A percentile compares a stretch with the other conserved stretches of the same genome.
These are phyloP conservation scores for Siphamia tubifer DNA, from an alignment of 2,113 vertebrate genomes.

Conservation along the genomic window DNA sequence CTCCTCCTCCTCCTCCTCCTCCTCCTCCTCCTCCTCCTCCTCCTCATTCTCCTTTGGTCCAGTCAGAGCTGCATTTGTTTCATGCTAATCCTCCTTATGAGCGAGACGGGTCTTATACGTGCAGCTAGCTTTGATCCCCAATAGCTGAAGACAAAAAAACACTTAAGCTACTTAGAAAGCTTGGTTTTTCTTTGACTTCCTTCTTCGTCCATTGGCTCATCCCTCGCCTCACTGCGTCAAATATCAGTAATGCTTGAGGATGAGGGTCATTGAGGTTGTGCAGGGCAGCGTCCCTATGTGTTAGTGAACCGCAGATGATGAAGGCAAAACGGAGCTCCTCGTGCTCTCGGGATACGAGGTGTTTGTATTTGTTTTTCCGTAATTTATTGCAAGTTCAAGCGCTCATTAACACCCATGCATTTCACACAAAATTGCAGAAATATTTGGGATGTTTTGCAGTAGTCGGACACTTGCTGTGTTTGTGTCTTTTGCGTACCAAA, in stretches of 20 bases:
- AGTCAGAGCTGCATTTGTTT: conserved; percentile 47
- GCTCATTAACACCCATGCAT: neutral
- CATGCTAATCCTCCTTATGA: conserved; percentile 67
- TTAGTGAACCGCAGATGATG: conserved; percentile 1
- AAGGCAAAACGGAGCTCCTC: neutral
- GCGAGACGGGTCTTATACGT: conserved; percentile 54
- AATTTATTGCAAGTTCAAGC: neutral
- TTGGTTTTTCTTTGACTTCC: conserved; percentile 59
- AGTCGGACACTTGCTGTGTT: conserved; percentile 19
- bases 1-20: conserved; percentile 13
- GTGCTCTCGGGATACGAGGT: neutral
- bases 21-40: conserved; percentile 14
- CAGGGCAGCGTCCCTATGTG: conserved; percentile 2
- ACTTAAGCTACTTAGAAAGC: conserved; percentile 66
- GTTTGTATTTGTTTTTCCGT: no score
- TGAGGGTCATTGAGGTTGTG: conserved; percentile 57
- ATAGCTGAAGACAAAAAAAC: conserved; percentile 64
- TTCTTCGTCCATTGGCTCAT: conserved; percentile 52
- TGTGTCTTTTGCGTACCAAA: conserved; percentile 26
- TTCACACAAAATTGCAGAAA: neutral
- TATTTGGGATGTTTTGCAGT: neutral
- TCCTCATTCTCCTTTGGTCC: conserved; percentile 8
- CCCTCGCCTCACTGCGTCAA: conserved; percentile 30
- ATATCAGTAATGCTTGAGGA: conserved; percentile 25
- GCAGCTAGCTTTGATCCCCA: conserved; percentile 69